Evolutionary conservation across 1,140 invertebrate species (phyloP), one percentile per base, ranked within the genome.

Genomic region (Lordiphosa stackelbergi): DNA sequence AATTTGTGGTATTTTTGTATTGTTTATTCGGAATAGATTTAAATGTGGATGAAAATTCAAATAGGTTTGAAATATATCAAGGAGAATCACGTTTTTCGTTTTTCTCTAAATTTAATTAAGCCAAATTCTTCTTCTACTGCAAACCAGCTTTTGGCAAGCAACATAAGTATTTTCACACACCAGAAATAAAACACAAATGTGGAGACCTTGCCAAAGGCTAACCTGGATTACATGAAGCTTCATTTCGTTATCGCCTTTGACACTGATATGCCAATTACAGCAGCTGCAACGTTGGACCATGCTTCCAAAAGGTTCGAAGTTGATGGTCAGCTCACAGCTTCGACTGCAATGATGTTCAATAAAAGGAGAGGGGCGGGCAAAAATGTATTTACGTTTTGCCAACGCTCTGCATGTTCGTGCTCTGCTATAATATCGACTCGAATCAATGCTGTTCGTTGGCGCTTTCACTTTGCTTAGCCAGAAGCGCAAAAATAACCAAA

Each of bases 201-300:
- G 6, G 22, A 35, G 36, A 13, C 48, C 36, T 24, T 24, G 7
- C 10, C 55, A 51, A 16, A 22, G 31, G 37, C 45, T 13, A 34
- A 48, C 63, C 53, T 24, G 46, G 19, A 16, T 53, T 58, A 46
- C 51, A 66, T 53, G 45, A 58, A 55, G 73, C 49, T 48, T 35
- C 6, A 10, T 35, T 13, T 12, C 6, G 53, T 37, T 60, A 47
- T 61, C 53, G 66, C 47, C 52, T 66, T 42, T 56, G 65, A 55
- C 74, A 69, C 60, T 61, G 65, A 79, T 62, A 68, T 66, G 74
- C 65, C 74, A 78, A 78, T 78, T 78, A 79, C 74, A 79, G 56
- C 47, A 66, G 75, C 19, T 54, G 54, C 46, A 38, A 35, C 35
- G 10, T 10, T 28, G 11, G 40, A 13, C 51, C 22, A 36, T 37